Conservation (phyloP, 2,113 vertebrate species). For the Peucedramus taeniatus region DNA sequence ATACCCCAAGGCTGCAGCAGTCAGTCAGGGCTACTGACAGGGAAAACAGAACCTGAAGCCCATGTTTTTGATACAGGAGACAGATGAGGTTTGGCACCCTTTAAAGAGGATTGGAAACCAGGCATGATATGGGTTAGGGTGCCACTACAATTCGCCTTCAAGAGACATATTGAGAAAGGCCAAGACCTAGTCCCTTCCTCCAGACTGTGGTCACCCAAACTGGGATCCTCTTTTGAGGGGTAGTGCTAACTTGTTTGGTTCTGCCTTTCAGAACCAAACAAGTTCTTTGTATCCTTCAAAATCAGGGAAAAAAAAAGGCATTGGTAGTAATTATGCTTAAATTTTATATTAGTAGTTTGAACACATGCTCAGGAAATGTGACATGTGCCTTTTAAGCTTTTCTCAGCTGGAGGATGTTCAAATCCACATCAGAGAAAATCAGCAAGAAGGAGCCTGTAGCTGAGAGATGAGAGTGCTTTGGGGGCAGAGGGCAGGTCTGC, state of each 20-base stretch:
- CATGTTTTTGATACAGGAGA: background rate
- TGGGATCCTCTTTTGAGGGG: background rate
- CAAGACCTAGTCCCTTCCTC: background rate
- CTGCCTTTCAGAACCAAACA: background rate
- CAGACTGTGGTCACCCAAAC: background rate
- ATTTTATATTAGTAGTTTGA: background rate
- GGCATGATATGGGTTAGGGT: background rate
- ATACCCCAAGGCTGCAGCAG: background rate
- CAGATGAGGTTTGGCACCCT: background rate
- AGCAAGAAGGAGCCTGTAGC: background rate
- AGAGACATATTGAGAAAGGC: background rate
- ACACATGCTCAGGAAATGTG: background rate
- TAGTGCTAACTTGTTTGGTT: background rate
- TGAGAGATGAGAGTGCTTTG: background rate
- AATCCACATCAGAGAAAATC: background rate
- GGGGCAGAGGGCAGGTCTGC: background rate
- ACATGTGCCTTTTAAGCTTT: background rate
- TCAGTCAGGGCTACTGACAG: background rate
- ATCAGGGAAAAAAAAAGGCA: background rate
- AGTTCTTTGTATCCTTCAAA: background rate
- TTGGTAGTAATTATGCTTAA: background rate
- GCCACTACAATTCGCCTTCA: background rate
- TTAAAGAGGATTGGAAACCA: background rate
- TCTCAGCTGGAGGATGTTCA: background rate
- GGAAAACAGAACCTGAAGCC: background rate